Conservation (phyloP, 2,113 vertebrate species). For the Bubo scandiacus region DNA sequence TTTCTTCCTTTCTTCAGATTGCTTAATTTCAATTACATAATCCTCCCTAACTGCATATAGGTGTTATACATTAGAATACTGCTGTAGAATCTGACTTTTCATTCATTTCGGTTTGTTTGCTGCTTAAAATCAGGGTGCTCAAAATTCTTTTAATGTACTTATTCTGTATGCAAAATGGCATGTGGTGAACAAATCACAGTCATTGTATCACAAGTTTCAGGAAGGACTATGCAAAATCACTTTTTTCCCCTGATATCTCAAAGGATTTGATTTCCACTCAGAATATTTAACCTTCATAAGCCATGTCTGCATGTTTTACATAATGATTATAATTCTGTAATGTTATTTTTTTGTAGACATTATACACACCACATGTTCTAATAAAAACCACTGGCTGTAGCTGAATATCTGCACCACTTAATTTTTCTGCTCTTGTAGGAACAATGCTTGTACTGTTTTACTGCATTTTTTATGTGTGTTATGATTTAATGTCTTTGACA, state of each 20-base stretch:
- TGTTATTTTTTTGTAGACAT: slow-evolving; percentile 11
- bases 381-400: slow-evolving; percentile 12
- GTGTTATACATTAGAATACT: slow-evolving; percentile 46
- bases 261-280: slow-evolving; percentile 49
- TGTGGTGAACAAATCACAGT: slow-evolving; percentile 53
- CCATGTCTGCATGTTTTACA: slow-evolving; percentile 24
- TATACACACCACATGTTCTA: slow-evolving; percentile 23
- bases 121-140: background rate
- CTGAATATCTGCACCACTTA: background rate
- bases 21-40: slow-evolving; percentile 57
- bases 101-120: slow-evolving; percentile 48
- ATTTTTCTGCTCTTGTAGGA: slow-evolving; percentile 8
- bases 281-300: slow-evolving; percentile 58
- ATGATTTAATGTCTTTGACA: background rate
- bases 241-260: slow-evolving; percentile 20
- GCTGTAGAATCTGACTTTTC: background rate
- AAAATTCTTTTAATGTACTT: slow-evolving; percentile 32
- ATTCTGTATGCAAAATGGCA: slow-evolving; percentile 51
- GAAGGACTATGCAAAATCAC: slow-evolving; percentile 10
- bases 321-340: slow-evolving; percentile 49
- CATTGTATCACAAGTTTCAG: slow-evolving; percentile 53
- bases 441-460: slow-evolving; percentile 18
- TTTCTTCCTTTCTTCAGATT: slow-evolving; percentile 46
- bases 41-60: slow-evolving; percentile 48
- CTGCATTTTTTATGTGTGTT: background rate